phyloP scores from a whole-genome alignment of 64 coral and sea anemone species.

The Trachythela sp. region DNA sequence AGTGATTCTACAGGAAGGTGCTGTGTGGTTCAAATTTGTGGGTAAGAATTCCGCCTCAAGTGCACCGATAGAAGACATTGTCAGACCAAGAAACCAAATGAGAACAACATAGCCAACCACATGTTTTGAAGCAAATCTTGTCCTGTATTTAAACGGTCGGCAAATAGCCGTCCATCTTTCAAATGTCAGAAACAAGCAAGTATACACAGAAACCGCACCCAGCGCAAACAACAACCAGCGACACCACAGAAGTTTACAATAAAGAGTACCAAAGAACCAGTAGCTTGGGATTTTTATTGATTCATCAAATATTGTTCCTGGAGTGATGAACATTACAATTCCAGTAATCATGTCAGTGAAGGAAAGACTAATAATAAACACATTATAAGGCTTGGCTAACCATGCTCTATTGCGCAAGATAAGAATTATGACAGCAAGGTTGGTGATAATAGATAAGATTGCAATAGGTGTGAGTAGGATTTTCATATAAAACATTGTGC shows the following conservation, averaged over 20 bases:
- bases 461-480: neutral
- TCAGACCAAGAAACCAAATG: neutral
- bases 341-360: neutral
- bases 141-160: neutral
- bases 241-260: neutral
- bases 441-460: neutral
- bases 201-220: neutral
- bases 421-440: neutral
- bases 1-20: too few species aligned
- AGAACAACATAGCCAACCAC: neutral
- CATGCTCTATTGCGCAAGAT: neutral
- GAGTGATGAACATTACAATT: neutral
- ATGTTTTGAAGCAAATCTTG: neutral
- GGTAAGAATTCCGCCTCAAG: neutral
- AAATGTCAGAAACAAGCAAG: neutral
- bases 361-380: neutral
- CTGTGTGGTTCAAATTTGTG: too few species aligned
- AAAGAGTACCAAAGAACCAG: neutral
- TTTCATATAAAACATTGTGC: neutral
- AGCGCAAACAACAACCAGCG: neutral
- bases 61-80: neutral
- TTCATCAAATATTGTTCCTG: neutral
- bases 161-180: constrained; percentile 22
- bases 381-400: neutral
- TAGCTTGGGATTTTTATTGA: neutral